phyloP scores from a whole-genome alignment of 2,888 invertebrate genomes.

The Proisotoma minuta region DNA sequence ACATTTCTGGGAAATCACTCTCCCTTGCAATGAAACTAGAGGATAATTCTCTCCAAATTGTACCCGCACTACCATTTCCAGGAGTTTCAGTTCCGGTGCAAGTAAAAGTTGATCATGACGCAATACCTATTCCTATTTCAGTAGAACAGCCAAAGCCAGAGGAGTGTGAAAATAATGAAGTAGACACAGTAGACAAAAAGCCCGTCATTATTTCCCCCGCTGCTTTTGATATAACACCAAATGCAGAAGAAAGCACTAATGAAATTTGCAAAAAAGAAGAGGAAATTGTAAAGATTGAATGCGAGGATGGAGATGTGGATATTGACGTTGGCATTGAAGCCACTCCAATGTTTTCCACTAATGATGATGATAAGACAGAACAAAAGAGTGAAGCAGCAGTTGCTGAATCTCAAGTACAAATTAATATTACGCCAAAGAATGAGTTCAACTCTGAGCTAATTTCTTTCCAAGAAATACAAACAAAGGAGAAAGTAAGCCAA shows the following conservation, averaged over 20 bases:
- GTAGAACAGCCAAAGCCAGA: not conserved
- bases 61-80: constrained; percentile 32
- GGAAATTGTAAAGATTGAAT: not conserved
- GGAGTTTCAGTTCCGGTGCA: constrained; percentile 39
- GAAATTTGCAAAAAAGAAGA: not conserved
- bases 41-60: constrained; percentile 17
- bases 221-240: not conserved
- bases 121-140: constrained; percentile 5
- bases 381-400: too few relatives aligned
- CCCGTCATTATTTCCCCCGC: not conserved
- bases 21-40: constrained; percentile 2
- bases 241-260: not conserved
- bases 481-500: too few relatives aligned
- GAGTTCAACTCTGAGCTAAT: too few relatives aligned
- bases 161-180: not conserved
- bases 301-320: not conserved
- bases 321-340: not conserved
- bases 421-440: too few relatives aligned
- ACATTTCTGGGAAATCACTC: not conserved
- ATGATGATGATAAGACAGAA: too few relatives aligned
- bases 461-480: too few relatives aligned
- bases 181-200: not conserved
- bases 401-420: too few relatives aligned
- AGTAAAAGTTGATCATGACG: constrained; percentile 33
- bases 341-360: too few relatives aligned